Base-by-base conservation (phyloP, 2,888 invertebrate species). In the Spatulosminthurus flaviceps region DNA sequence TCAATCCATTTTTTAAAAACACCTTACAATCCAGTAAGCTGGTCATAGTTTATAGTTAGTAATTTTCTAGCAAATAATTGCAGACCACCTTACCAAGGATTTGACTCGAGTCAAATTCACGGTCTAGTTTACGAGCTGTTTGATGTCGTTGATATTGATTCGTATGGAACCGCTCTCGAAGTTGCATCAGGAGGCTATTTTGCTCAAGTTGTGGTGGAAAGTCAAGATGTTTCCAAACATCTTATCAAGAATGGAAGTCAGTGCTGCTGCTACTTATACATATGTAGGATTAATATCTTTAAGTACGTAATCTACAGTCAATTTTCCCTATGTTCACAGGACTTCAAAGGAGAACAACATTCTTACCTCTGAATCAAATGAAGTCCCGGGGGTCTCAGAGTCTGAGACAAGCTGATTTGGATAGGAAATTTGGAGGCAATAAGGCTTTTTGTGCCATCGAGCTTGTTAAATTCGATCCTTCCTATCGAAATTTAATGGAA, bases 381-480 rank as follows among this genome's bases (percentile, higher is more conserved):
- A 51, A 51, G 19, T 51, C 51, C 4, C 16, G 51, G n/a, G 51
- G 51, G 5, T 13, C 51, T 16, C 19, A n/a, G 9, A 64, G 2
- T 5, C n/a, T 82, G 16, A 70, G 76, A 11, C 82, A 83, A 69
- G 21, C 2, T 16, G 21, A 64, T 0, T 66, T 84, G 29, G 83
- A 83, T 69, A 42, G 71, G 29, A 41, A 92, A 91, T 93, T 93
- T 60, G 97, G 97, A 0, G 88, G 90, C 9, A 92, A 93, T 77
- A 95, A 95, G 87, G 95, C 95, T 0, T 90, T 92, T 84, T 91
- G 93, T n/a, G 97, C 97, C 0, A 87, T 97, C 79, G 92, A 93
- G 21, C 89, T 97, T 78, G 91, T 98, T 75, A 89, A 91, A 41
- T 97, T 91, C 88, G 91, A 92, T 74, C 86, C 87, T 2, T 89